Evolutionary conservation across 2,888 invertebrate species (phyloP), one percentile per base, ranked within the genome.

Genomic region (Cremastinae sp.): DNA sequence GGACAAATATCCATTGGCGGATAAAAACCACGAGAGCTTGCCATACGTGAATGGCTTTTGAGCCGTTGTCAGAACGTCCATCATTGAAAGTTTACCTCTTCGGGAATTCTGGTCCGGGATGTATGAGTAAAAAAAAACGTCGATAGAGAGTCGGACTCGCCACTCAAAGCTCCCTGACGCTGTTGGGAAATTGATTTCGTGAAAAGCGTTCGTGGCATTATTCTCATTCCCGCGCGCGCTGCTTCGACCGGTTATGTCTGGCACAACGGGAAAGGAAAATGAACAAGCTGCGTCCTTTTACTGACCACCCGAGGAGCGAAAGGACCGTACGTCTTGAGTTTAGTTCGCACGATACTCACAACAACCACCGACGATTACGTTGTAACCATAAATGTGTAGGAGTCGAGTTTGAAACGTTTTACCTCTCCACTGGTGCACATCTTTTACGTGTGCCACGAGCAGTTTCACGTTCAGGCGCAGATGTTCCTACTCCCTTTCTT

Each of bases 121-220:
- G 68, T 56, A 37, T 62, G 43, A 68, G 55, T 61, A 39, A 49
- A 1, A 43, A 41, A 71, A 71, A 64, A 53, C 22, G 62, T 66
- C 55, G 37, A 49, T 59, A 35, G 41, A 55, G 20, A 58, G 53
- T 20, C 37, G 28, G 55, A 16, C 51, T 20, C 20, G 45, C 53
- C 59, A 71, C 51, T 61, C 53, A 49, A 61, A 20, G 16, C 39
- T 39, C 41, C 58, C 12, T 49, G 69, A 73, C 55, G 35, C 61
- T 64, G 35, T 62, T 18, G 61, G 68, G 69, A 78, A 78, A 78
- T 78, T 78, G 78, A 75, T 78, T 78, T 61, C 58, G 39, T 41
- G 18, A 58, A 66, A 66, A 68, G 28, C 28, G 28, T 5, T 28
- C 45, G 49, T 61, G 53, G 45, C 49, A 53, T 28, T 56, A 39